phyloP scores from a whole-genome alignment of 2,888 invertebrate genomes.

The Phlogophora meticulosa region DNA sequence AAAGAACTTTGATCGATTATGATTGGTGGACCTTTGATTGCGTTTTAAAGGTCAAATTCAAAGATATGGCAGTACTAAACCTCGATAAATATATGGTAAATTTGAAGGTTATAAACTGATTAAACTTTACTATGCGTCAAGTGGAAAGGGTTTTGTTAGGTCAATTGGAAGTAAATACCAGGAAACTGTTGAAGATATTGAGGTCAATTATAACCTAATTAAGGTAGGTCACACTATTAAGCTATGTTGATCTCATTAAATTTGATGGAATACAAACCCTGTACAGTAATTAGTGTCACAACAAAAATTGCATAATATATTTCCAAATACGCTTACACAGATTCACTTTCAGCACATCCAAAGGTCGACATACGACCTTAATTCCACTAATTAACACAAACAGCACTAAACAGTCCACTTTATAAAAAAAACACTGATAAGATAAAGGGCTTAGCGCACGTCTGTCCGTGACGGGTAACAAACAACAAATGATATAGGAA shows the following conservation, averaged over 20 bases:
- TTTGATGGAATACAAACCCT: slow-evolving; percentile 32
- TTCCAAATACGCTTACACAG: slow-evolving; percentile 58
- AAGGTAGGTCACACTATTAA: neutral
- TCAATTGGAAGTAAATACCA: neutral
- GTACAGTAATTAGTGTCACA: neutral
- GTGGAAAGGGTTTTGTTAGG: neutral
- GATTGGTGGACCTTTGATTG: slow-evolving; percentile 10
- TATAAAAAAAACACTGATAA: slow-evolving; percentile 54
- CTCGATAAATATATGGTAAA: too few species aligned
- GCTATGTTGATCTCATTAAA: neutral
- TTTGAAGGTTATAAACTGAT: too few species aligned
- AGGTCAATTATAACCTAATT: slow-evolving; percentile 34
- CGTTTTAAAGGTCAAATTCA: slow-evolving; percentile 5
- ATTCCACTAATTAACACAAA: slow-evolving; percentile 59
- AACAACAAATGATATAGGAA: slow-evolving; percentile 84
- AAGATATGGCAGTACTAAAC: too few species aligned
- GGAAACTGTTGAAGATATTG: neutral
- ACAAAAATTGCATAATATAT: too few species aligned
- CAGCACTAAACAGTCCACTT: slow-evolving; percentile 56
- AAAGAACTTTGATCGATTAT: slow-evolving; percentile 15
- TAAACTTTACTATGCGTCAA: too few species aligned
- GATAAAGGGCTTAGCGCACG: slow-evolving; percentile 69
- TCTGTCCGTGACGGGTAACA: slow-evolving; percentile 72
- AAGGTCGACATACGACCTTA: slow-evolving; percentile 63
- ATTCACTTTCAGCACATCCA: slow-evolving; percentile 61